phyloP scores from a whole-genome alignment of 2,888 invertebrate genomes.

The Calephelis perditalis region DNA sequence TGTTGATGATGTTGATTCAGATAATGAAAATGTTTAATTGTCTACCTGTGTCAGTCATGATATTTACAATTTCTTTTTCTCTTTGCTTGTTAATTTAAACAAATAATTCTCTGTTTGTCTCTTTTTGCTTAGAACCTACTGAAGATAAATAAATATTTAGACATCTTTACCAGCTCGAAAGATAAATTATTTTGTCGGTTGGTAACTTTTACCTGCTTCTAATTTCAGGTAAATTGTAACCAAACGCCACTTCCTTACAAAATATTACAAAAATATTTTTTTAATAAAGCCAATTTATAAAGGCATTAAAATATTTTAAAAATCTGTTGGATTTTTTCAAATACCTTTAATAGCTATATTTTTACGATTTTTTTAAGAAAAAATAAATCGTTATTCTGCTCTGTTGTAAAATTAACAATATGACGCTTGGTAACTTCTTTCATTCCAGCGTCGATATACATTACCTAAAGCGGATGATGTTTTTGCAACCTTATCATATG shows the following conservation, averaged over 20 bases:
- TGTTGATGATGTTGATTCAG: conserved; percentile 6
- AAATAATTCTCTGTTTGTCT: not conserved
- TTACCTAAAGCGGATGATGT: conserved; percentile 18
- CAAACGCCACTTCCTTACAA: conserved; percentile 2
- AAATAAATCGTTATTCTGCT: not conserved
- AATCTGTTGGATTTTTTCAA: not conserved
- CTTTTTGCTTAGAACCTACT: not conserved
- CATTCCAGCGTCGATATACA: conserved; percentile 11
- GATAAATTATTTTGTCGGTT: not conserved
- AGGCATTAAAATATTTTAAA: conserved; percentile 2
- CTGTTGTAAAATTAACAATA: conserved; percentile 3
- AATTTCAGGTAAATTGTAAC: conserved; percentile 3
- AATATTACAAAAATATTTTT: conserved; percentile 2
- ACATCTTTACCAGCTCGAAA: not conserved
- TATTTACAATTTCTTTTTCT: too few relatives aligned
- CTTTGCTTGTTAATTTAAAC: too few relatives aligned
- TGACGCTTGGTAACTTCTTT: conserved; percentile 6
- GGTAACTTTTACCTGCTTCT: conserved; percentile 3
- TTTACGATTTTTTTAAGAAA: conserved; percentile 6
- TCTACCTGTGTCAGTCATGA: not conserved
- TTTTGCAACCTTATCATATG: conserved; percentile 8
- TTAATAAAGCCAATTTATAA: conserved; percentile 7
- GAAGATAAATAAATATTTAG: too few relatives aligned
- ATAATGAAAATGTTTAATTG: conserved; percentile 3
- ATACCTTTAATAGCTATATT: not conserved